These are phyloP conservation scores for Drosophila mulleri DNA, from an alignment of 2,888 invertebrate genomes.

Conservation along the genomic window DNA sequence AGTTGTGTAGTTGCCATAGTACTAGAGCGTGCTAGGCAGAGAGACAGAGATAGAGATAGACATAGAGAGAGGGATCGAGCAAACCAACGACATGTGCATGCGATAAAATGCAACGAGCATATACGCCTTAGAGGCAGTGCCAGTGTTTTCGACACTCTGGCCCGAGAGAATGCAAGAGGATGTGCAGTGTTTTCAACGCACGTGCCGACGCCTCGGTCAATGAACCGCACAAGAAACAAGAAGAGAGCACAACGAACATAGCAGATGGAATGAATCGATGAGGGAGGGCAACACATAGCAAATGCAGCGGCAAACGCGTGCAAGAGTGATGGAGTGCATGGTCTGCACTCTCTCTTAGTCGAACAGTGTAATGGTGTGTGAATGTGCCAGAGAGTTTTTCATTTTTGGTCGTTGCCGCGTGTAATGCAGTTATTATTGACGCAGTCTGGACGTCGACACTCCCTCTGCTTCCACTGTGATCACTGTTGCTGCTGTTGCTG, in stretches of 20 bases:
- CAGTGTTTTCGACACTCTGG: constrained; percentile 69
- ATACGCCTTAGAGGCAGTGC: constrained; percentile 68
- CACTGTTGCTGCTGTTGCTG: neutral
- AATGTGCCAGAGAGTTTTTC: constrained; percentile 8
- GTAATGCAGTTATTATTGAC: constrained; percentile 81
- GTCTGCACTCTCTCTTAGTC: constrained; percentile 2
- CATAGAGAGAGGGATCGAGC: constrained; percentile 19
- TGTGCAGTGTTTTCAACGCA: constrained; percentile 77
- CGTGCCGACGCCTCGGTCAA: constrained; percentile 73
- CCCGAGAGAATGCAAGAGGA: constrained; percentile 64
- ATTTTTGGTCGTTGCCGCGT: constrained; percentile 48
- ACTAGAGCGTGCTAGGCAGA: constrained; percentile 24
- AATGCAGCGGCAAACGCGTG: constrained; percentile 36
- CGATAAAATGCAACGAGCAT: constrained; percentile 78
- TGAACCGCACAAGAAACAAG: constrained; percentile 68
- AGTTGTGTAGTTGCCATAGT: constrained; percentile 48
- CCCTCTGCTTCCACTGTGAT: constrained; percentile 25
- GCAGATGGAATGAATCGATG: constrained; percentile 5
- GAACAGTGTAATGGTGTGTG: neutral
- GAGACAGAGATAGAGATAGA: neutral
- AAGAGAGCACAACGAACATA: constrained; percentile 8
- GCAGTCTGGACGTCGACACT: constrained; percentile 65
- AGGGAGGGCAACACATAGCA: constrained; percentile 24
- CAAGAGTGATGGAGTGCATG: constrained; percentile 22
- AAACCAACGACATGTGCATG: constrained; percentile 68